These are phyloP conservation scores for Lynx canadensis DNA, from an alignment of 2,113 vertebrate genomes.

Conservation along the genomic window DNA sequence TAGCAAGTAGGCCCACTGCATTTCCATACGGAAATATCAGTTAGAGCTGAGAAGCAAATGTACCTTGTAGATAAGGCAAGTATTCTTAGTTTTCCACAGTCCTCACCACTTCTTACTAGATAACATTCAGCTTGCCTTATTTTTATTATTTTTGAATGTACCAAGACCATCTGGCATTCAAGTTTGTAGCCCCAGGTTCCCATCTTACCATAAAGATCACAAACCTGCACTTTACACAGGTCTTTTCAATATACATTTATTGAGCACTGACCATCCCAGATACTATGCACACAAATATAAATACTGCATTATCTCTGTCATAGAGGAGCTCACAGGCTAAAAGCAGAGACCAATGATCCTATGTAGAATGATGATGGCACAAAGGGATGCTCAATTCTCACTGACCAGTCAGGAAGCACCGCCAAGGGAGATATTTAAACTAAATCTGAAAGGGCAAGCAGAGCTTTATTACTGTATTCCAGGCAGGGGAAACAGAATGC, in stretches of 20 bases:
- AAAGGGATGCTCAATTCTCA: not conserved
- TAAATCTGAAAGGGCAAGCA: not conserved
- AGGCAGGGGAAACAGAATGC: not conserved
- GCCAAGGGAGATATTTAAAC: not conserved
- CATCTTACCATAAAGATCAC: not conserved
- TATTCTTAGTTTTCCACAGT: constrained; percentile 4
- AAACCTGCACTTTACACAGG: not conserved
- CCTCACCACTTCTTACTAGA: not conserved
- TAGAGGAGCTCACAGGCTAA: not conserved
- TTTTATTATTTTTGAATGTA: not conserved
- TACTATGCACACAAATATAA: not conserved
- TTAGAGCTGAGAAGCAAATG: not conserved
- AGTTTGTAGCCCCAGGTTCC: not conserved
- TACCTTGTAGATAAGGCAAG: not conserved
- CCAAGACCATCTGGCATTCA: not conserved
- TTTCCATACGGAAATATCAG: not conserved
- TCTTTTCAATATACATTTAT: constrained; percentile 29
- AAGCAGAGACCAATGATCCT: not conserved
- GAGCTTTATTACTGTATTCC: not conserved
- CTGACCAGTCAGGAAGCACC: not conserved
- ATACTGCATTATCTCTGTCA: not conserved
- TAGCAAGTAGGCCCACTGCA: not conserved
- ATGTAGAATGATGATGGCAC: not conserved
- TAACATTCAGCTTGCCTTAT: not conserved
- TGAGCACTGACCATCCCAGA: not conserved